These are phyloP conservation scores for Diploptera punctata DNA, from an alignment of 2,888 invertebrate species.

Conservation along the genomic window DNA sequence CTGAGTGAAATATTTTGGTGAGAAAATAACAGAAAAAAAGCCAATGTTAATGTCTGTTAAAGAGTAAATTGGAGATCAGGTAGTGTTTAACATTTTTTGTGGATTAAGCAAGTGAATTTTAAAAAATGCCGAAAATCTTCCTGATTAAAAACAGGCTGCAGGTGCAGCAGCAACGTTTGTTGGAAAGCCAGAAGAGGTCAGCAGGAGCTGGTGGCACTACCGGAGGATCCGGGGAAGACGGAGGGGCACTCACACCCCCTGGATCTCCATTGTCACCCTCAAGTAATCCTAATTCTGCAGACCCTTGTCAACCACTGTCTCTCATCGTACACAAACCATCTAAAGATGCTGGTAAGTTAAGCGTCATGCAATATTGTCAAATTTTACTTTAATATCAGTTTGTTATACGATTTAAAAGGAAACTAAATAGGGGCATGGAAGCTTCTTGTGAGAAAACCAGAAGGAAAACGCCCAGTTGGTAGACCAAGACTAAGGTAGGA, in stretches of 20 bases:
- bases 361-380: slow-evolving; percentile 45
- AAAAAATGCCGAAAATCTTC: slow-evolving; percentile 92
- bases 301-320: slow-evolving; percentile 56
- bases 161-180: slow-evolving; percentile 85
- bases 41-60: background rate
- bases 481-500: too few species aligned
- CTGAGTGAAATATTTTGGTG: background rate
- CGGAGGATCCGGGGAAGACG: slow-evolving; percentile 46
- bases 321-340: slow-evolving; percentile 57
- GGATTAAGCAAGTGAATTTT: background rate
- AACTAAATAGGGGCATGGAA: too few species aligned
- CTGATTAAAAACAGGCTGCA: slow-evolving; percentile 89
- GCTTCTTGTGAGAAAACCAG: too few species aligned
- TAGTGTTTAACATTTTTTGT: background rate
- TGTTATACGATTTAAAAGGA: too few species aligned
- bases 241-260: slow-evolving; percentile 53
- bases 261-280: slow-evolving; percentile 47
- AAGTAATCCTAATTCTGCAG: too few species aligned
- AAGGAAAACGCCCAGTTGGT: too few species aligned
- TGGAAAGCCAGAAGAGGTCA: slow-evolving; percentile 79
- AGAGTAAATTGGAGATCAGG: background rate
- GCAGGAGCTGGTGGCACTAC: slow-evolving; percentile 48
- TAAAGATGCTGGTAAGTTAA: slow-evolving; percentile 53
- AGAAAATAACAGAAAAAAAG: background rate
- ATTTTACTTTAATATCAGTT: too few species aligned